Evolutionary conservation across 1,140 invertebrate species (phyloP).

Genomic region (Sarcophaga bullata): DNA sequence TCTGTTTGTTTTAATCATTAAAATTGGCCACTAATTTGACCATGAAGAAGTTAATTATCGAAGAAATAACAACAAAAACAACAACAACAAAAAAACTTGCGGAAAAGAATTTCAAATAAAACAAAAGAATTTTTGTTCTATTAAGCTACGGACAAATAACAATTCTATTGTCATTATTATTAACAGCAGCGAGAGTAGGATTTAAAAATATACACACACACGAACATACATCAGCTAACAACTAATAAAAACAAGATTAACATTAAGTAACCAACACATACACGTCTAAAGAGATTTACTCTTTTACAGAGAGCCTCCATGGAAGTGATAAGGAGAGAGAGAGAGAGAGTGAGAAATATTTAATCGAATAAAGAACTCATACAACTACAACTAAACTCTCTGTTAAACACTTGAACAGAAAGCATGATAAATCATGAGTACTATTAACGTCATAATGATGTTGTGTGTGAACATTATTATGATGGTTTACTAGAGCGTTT

Average conservation of each 20-base stretch:
- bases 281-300: too few relatives aligned
- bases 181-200: not conserved
- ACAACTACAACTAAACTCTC: too few relatives aligned
- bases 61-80: not conserved
- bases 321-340: too few relatives aligned
- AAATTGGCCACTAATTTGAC: constrained; percentile 31
- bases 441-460: not conserved
- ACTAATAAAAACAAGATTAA: too few relatives aligned
- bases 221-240: too few relatives aligned
- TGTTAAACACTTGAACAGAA: too few relatives aligned
- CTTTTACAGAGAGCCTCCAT: too few relatives aligned
- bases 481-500: not conserved
- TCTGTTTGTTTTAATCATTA: constrained; percentile 31
- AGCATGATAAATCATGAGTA: not conserved
- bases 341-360: too few relatives aligned
- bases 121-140: not conserved
- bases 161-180: not conserved
- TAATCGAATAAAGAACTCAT: too few relatives aligned
- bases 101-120: not conserved
- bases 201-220: too few relatives aligned
- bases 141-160: not conserved
- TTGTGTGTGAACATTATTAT: not conserved
- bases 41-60: constrained; percentile 36
- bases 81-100: not conserved
- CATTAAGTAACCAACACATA: too few relatives aligned